Percentiles rank a stretch among this genome's conserved stretches.
These are phyloP conservation scores for Hanleya hanleyi DNA, from an alignment of 2,888 invertebrate genomes.

Conservation along the genomic window DNA sequence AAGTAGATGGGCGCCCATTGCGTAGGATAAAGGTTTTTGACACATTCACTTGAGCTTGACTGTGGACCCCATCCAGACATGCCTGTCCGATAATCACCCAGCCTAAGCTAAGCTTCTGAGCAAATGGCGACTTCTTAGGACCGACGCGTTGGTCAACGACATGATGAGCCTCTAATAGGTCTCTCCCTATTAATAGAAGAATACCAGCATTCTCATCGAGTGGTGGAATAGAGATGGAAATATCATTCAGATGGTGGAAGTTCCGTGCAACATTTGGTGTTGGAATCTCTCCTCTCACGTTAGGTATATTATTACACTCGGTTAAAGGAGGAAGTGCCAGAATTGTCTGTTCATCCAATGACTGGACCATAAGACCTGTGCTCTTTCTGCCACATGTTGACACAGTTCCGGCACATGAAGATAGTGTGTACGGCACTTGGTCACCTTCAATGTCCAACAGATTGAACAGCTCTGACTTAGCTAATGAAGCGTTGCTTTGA, in stretches of 20 bases:
- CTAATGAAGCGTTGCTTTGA: slow-evolving; percentile 38
- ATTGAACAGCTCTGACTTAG: slow-evolving; percentile 32
- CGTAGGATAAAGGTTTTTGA: slow-evolving; percentile 17
- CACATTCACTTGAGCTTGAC: slow-evolving; percentile 12
- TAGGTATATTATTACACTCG: slow-evolving; percentile 35
- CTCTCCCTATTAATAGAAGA: slow-evolving; percentile 27
- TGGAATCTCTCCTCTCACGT: slow-evolving; percentile 31
- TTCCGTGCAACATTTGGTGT: slow-evolving; percentile 27
- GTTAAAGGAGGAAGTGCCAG: slow-evolving; percentile 21
- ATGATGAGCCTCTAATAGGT: slow-evolving; percentile 24
- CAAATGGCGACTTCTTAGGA: slow-evolving; percentile 18
- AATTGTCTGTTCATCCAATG: slow-evolving; percentile 10
- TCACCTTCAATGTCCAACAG: slow-evolving; percentile 13
- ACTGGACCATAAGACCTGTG: slow-evolving; percentile 21
- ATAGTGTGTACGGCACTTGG: slow-evolving; percentile 16
- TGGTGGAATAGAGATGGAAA: slow-evolving; percentile 7
- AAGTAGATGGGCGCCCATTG: slow-evolving; percentile 20
- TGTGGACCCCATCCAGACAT: slow-evolving; percentile 21
- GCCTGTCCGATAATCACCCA: slow-evolving; percentile 26
- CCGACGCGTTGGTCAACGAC: slow-evolving; percentile 23
- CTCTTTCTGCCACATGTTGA: slow-evolving; percentile 18
- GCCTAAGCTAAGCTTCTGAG: slow-evolving; percentile 23
- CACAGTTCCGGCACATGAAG: slow-evolving; percentile 31
- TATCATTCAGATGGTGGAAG: slow-evolving; percentile 19
- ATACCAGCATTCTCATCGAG: slow-evolving; percentile 20